Conservation (phyloP, 1,140 invertebrate species). For the Diorhabda carinulata region DNA sequence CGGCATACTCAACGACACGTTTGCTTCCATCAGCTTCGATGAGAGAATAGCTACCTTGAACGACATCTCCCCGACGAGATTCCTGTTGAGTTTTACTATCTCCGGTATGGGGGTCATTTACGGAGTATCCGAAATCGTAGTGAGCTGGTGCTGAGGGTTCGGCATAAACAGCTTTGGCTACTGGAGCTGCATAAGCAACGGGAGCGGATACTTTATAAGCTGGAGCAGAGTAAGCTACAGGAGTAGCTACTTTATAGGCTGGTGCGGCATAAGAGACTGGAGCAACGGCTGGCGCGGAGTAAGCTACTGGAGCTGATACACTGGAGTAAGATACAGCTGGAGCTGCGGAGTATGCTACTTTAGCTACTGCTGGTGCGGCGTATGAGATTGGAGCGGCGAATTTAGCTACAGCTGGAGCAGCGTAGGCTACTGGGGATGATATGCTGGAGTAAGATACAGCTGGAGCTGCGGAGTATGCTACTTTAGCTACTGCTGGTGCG, state of each 20-base stretch:
- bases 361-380: slow-evolving; percentile 6
- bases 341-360: slow-evolving; percentile 26
- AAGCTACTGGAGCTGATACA: slow-evolving; percentile 18
- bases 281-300: slow-evolving; percentile 7
- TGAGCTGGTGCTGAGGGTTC: slow-evolving; percentile 31
- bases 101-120: slow-evolving; percentile 52
- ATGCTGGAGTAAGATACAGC: slow-evolving; percentile 6
- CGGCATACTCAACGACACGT: slow-evolving; percentile 54
- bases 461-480: not conserved
- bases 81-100: slow-evolving; percentile 36
- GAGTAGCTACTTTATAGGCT: slow-evolving; percentile 22
- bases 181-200: slow-evolving; percentile 36
- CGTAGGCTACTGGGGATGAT: not conserved
- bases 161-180: slow-evolving; percentile 25
- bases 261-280: slow-evolving; percentile 11
- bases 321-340: slow-evolving; percentile 12
- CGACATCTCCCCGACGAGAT: slow-evolving; percentile 33
- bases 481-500: not conserved
- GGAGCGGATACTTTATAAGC: slow-evolving; percentile 24
- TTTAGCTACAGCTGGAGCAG: slow-evolving; percentile 18
- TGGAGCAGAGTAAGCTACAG: slow-evolving; percentile 18
- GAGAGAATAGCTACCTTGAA: slow-evolving; percentile 40
- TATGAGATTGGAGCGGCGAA: slow-evolving; percentile 24
- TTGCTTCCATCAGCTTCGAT: slow-evolving; percentile 54
- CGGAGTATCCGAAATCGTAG: slow-evolving; percentile 34